Base-by-base conservation (phyloP, 1,140 invertebrate genomes). In the Drosophila malerkotliana region DNA sequence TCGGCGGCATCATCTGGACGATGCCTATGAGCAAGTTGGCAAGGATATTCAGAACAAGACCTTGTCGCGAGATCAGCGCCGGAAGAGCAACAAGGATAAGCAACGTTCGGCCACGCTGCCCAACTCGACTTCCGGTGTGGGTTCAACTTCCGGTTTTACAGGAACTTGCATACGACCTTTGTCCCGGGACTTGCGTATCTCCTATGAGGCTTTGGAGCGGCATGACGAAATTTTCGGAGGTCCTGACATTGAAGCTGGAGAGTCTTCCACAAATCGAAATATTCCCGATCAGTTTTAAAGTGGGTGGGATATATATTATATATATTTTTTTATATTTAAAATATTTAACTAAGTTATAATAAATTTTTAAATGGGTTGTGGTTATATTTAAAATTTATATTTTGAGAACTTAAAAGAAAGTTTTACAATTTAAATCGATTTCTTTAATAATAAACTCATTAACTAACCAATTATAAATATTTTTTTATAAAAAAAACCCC, bases 181-280 rank as follows among this genome's bases (percentile, higher is more conserved):
- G 4, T 9, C 32, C 21, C 41, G 41, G 1, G 49, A 30, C 7
- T 39, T 41, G 7, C 24, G 56, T n/a, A 69, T 58, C 39, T 79
- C 77, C 9, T 74, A 73, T 37, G 69, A 62, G 30, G 57, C 74
- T 6, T 32, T 79, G 68, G 53, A 67, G 18, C 69, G 75, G 8
- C 55, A 68, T 21, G 69, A 79, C 30, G 69, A 71, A n/a, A 45
- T 79, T 9, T 53, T 48, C 21, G 49, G 48, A 7, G 8, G 28
- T 15, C 21, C 44, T 14, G 8, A 10, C 45, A 4, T 6, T 10
- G 41, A 44, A 7, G n/a, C 41, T 44, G 8, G 12, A 6, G 39
- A 10, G 32, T 8, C 18, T 7, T 24, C 2, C 2, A n/a, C 15
- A 5, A 52, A 4, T 1, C 24, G 47, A 41, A 24, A 52, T 30